These are phyloP conservation scores for Pipistrellus nathusii DNA, from an alignment of 2,797 vertebrate species.

Conservation along the genomic window DNA sequence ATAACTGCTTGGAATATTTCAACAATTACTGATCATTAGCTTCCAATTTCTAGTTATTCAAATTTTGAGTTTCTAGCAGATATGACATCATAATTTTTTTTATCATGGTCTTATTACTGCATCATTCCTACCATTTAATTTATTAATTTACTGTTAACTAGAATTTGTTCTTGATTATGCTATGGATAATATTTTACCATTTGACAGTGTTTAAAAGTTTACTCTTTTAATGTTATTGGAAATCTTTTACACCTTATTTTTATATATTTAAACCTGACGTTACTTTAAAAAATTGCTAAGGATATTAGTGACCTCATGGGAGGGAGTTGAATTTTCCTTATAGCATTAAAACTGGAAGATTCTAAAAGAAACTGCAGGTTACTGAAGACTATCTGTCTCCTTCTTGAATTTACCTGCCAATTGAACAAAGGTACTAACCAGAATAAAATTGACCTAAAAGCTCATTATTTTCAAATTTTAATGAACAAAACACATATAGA, in stretches of 20 bases:
- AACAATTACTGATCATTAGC: background rate
- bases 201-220: background rate
- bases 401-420: too few species aligned
- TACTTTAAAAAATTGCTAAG: background rate
- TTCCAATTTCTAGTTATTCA: background rate
- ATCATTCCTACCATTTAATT: background rate
- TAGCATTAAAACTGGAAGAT: background rate
- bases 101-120: background rate
- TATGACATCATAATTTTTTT: background rate
- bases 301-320: background rate
- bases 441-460: background rate
- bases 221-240: background rate
- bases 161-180: background rate
- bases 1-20: background rate
- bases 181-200: background rate
- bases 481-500: background rate
- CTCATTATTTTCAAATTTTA: slow-evolving; percentile 22
- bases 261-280: background rate
- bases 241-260: background rate
- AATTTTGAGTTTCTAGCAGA: background rate
- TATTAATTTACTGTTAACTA: background rate
- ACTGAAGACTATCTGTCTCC: background rate
- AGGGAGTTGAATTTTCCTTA: background rate
- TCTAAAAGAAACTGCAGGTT: slow-evolving; percentile 14
- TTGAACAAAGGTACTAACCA: background rate